Conservation (phyloP, 2,888 invertebrate genomes). For the Rhamnusium bicolor region DNA sequence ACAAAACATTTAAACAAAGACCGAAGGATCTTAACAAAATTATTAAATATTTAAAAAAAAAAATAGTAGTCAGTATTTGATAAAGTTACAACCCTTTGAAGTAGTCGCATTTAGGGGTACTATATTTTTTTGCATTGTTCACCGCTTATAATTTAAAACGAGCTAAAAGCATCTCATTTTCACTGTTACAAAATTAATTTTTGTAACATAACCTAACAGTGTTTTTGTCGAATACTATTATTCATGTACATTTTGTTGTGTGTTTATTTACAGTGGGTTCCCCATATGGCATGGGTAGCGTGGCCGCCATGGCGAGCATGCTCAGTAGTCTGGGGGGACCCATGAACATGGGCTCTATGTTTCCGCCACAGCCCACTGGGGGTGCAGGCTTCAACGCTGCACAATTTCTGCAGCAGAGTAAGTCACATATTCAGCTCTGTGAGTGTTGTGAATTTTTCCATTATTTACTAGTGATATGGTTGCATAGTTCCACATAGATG, state of each 20-base stretch:
- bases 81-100: too few species aligned
- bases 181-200: too few species aligned
- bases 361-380: constrained; percentile 55
- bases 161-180: too few species aligned
- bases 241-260: constrained; percentile 42
- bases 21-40: too few species aligned
- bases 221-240: neutral
- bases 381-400: constrained; percentile 79
- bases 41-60: too few species aligned
- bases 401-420: constrained; percentile 89
- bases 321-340: constrained; percentile 70
- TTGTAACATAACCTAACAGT: too few species aligned
- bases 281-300: constrained; percentile 69
- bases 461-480: constrained; percentile 10
- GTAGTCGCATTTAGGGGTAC: too few species aligned
- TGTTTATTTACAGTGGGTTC: constrained; percentile 61
- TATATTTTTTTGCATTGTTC: too few species aligned
- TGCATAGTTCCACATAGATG: constrained; percentile 15
- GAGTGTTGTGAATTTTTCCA: constrained; percentile 48
- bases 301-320: constrained; percentile 72
- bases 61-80: too few species aligned
- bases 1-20: too few species aligned
- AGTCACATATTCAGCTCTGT: constrained; percentile 70
- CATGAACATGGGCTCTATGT: constrained; percentile 67
- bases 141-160: too few species aligned